These are phyloP conservation scores for Clamator glandarius DNA, from an alignment of 2,797 vertebrate species.

Conservation along the genomic window DNA sequence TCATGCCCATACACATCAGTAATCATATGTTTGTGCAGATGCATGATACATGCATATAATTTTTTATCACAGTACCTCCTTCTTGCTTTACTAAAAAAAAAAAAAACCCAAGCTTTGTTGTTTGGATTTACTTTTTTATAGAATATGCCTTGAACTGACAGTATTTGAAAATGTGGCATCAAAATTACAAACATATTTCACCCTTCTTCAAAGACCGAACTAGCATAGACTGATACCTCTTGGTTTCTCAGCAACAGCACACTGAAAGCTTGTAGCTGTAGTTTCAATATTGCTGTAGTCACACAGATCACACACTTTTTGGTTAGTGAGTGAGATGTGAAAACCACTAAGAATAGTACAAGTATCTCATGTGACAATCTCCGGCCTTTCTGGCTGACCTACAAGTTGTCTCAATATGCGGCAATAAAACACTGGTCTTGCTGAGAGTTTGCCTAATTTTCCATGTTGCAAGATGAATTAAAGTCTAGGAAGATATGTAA, in stretches of 20 bases:
- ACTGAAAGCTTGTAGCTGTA: not conserved
- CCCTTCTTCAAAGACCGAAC: not conserved
- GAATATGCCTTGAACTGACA: not conserved
- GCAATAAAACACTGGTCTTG: not conserved
- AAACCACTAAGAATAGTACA: not conserved
- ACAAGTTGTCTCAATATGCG: not conserved
- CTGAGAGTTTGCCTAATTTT: not conserved
- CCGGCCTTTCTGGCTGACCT: not conserved
- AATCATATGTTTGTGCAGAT: not conserved
- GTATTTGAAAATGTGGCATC: not conserved
- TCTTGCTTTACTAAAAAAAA: not conserved
- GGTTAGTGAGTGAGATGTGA: not conserved
- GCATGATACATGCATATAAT: accelerated
- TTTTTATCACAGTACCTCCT: not conserved
- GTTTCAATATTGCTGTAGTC: not conserved
- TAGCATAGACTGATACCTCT: accelerated
- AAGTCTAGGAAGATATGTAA: not conserved
- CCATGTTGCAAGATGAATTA: not conserved
- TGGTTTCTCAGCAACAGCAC: not conserved
- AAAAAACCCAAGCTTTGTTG: not conserved
- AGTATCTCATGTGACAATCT: accelerated
- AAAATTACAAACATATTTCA: not conserved
- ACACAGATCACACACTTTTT: not conserved
- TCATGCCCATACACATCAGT: not conserved
- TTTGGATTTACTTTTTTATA: not conserved